These are phyloP conservation scores for Mesorhabditis belari DNA, from an alignment of 2,888 invertebrate species.

Conservation along the genomic window DNA sequence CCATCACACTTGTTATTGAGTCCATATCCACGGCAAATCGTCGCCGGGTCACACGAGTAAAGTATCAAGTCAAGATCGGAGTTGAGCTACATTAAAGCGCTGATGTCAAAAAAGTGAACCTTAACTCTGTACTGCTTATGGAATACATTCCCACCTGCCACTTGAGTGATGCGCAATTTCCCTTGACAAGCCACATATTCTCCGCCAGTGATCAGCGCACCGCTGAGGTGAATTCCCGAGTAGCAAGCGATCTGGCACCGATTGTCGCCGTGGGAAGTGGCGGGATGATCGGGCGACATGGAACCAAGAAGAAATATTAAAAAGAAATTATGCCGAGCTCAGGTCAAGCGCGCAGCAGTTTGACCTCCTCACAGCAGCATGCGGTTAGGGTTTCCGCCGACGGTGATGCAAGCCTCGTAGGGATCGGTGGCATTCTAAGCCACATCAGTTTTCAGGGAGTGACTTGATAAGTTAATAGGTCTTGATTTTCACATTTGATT, in stretches of 20 bases:
- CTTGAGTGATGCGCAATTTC: neutral
- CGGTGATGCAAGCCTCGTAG: neutral
- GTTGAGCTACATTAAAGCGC: constrained; percentile 20
- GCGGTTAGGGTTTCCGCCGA: neutral
- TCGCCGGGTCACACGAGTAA: constrained; percentile 27
- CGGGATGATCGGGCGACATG: neutral
- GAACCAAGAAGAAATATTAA: neutral
- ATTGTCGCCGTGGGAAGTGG: too few relatives aligned
- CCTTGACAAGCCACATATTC: neutral
- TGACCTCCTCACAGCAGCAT: too few relatives aligned
- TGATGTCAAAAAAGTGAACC: too few relatives aligned
- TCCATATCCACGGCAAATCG: constrained; percentile 20
- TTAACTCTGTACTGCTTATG: neutral
- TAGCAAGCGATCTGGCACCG: constrained; percentile 20
- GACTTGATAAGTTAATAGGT: too few relatives aligned
- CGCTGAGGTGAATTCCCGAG: constrained; percentile 26
- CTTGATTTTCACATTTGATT: too few relatives aligned
- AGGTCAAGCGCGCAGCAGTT: too few relatives aligned
- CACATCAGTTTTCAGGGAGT: too few relatives aligned
- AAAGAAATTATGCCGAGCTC: too few relatives aligned
- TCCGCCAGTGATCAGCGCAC: constrained; percentile 7
- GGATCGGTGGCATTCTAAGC: neutral
- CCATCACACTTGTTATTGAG: neutral
- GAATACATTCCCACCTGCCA: neutral
- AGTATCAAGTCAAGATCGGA: constrained; percentile 14